Evolutionary conservation across 1,140 invertebrate species (phyloP).

Genomic region (Trichonephila inaurata): DNA sequence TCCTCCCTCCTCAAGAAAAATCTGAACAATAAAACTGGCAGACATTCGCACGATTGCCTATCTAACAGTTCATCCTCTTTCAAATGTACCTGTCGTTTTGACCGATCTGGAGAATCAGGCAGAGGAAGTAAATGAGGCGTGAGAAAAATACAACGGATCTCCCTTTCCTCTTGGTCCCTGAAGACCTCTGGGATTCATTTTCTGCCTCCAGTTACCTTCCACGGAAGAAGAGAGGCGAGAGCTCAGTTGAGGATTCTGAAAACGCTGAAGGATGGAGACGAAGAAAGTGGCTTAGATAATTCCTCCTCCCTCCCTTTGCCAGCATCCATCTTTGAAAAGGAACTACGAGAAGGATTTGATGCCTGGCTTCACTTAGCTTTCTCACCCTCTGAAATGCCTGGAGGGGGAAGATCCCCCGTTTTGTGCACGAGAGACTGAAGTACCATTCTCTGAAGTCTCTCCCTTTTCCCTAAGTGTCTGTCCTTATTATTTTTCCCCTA

Average conservation of each 20-base stretch:
- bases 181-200: not conserved
- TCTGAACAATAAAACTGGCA: not conserved
- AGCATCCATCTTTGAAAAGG: not conserved
- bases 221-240: not conserved
- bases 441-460: not conserved
- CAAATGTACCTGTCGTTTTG: constrained; percentile 15
- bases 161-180: not conserved
- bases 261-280: not conserved
- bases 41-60: not conserved
- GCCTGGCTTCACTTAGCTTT: constrained; percentile 49
- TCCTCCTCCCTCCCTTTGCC: not conserved
- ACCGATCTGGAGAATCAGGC: not conserved
- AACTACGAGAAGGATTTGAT: not conserved
- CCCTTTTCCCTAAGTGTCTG: not conserved
- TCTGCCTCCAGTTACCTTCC: not conserved
- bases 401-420: not conserved
- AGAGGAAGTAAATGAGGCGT: not conserved
- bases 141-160: not conserved
- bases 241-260: not conserved
- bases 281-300: constrained; percentile 56
- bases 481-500: constrained; percentile 13
- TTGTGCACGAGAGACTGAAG: not conserved
- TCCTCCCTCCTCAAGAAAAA: not conserved
- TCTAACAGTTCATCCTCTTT: not conserved
- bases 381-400: constrained; percentile 38